These are phyloP conservation scores for Telmatochromis sp. DNA, from an alignment of 2,113 vertebrate species.

Conservation along the genomic window DNA sequence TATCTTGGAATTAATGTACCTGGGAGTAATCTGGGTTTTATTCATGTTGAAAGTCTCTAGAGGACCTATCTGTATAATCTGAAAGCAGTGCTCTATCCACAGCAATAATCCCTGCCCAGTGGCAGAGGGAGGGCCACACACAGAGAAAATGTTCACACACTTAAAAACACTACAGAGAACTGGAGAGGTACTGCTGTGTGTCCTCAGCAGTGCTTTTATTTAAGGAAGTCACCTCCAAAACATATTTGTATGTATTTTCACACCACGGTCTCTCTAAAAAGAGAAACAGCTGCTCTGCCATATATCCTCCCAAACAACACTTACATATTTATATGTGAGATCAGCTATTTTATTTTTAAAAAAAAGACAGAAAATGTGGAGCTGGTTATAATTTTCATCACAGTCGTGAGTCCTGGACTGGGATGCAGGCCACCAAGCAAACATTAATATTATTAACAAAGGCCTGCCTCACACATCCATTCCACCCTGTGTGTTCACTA, in stretches of 20 bases:
- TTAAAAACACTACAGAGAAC: not conserved
- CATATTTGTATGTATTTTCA: not conserved
- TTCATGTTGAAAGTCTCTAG: constrained; percentile 1
- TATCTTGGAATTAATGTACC: constrained; percentile 19
- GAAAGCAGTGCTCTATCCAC: constrained; percentile 25
- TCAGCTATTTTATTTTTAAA: not conserved
- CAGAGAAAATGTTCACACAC: not conserved
- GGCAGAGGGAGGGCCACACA: not conserved
- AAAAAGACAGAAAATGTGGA: not conserved
- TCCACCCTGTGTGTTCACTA: not conserved
- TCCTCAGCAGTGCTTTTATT: not conserved
- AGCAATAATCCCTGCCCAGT: constrained; percentile 24
- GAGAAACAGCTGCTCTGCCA: not conserved
- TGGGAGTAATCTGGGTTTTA: constrained; percentile 48
- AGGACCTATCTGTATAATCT: constrained; percentile 34
- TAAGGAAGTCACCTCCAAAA: not conserved
- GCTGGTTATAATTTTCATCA: not conserved
- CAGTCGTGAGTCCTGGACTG: not conserved
- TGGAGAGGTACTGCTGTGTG: not conserved
- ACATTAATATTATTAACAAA: not conserved
- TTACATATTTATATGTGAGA: not conserved
- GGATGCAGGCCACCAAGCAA: not conserved
- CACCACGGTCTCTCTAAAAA: not conserved
- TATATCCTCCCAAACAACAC: not conserved
- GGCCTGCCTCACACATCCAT: not conserved